Evolutionary conservation across 2,797 vertebrate genomes (phyloP).

Genomic region (Xerus rutilus): DNA sequence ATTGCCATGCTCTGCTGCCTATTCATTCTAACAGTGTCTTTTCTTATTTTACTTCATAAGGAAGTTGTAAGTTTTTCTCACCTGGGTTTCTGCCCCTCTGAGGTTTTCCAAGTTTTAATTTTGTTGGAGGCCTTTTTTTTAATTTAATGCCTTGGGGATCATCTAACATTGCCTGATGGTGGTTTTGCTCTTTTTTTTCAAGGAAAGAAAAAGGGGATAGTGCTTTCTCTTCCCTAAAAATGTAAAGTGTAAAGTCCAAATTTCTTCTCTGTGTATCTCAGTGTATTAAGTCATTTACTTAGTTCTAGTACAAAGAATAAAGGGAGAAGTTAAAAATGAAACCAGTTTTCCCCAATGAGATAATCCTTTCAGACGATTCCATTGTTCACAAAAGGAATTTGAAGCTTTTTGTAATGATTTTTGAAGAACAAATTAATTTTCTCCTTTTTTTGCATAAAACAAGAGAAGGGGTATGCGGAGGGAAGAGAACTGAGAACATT

Average conservation of each 20-base stretch:
- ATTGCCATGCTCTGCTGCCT: slow-evolving; percentile 61
- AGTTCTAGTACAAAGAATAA: slow-evolving; percentile 52
- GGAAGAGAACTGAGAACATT: background rate
- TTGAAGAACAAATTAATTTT: slow-evolving; percentile 57
- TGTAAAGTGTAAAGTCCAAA: slow-evolving; percentile 10
- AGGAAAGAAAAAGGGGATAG: slow-evolving; percentile 64
- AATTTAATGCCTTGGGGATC: slow-evolving; percentile 66
- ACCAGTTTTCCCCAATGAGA: slow-evolving; percentile 27
- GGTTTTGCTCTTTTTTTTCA: slow-evolving; percentile 71
- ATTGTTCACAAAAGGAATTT: slow-evolving; percentile 60
- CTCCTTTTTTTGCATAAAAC: slow-evolving; percentile 32
- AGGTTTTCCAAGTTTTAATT: slow-evolving; percentile 72
- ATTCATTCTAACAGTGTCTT: background rate
- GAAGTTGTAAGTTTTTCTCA: slow-evolving; percentile 66
- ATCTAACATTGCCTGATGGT: slow-evolving; percentile 57
- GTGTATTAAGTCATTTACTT: slow-evolving; percentile 62
- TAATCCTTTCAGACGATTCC: slow-evolving; percentile 33
- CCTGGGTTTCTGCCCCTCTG: slow-evolving; percentile 55
- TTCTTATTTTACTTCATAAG: slow-evolving; percentile 56
- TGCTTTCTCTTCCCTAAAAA: slow-evolving; percentile 16
- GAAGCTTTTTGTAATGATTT: slow-evolving; percentile 60
- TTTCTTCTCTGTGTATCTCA: slow-evolving; percentile 26
- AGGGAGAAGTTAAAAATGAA: slow-evolving; percentile 65
- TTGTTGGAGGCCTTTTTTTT: slow-evolving; percentile 61
- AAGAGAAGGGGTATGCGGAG: background rate